Percentiles rank a stretch among this genome's conserved stretches.
Conservation (phyloP, 2,888 invertebrate genomes). For the Schizotus pectinicornis region DNA sequence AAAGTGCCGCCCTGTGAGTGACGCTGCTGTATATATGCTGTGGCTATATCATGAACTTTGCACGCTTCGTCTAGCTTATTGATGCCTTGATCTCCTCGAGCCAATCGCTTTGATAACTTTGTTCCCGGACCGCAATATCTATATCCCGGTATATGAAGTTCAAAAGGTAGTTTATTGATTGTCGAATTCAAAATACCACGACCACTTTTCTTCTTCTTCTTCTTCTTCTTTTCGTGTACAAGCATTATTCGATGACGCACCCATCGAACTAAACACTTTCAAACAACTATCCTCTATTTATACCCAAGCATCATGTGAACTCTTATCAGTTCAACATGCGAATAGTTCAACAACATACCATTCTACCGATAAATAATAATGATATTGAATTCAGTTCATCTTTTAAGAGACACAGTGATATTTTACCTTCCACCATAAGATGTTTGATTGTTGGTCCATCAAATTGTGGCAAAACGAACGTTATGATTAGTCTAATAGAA, state of each 20-base stretch:
- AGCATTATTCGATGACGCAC: no score
- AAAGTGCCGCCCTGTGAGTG: no score
- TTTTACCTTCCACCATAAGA: constrained; percentile 5
- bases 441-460: constrained; percentile 15
- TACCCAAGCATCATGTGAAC: no score
- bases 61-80: constrained; percentile 48
- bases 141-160: constrained; percentile 37
- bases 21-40: no score
- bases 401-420: constrained; percentile 1
- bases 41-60: constrained; percentile 49
- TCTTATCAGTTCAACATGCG: not conserved
- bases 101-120: constrained; percentile 40
- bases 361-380: not conserved
- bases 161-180: constrained; percentile 38
- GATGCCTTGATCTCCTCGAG: constrained; percentile 47
- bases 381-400: not conserved
- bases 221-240: not conserved
- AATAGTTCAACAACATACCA: not conserved
- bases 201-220: no score
- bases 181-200: constrained; percentile 31
- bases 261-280: no score
- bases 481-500: constrained; percentile 4
- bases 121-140: constrained; percentile 39
- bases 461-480: constrained; percentile 13
- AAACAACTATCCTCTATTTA: not conserved